Evolutionary conservation across 2,113 vertebrate species (phyloP), one percentile per base, ranked within the genome.

Genomic region (Actenoides lindsayi): DNA sequence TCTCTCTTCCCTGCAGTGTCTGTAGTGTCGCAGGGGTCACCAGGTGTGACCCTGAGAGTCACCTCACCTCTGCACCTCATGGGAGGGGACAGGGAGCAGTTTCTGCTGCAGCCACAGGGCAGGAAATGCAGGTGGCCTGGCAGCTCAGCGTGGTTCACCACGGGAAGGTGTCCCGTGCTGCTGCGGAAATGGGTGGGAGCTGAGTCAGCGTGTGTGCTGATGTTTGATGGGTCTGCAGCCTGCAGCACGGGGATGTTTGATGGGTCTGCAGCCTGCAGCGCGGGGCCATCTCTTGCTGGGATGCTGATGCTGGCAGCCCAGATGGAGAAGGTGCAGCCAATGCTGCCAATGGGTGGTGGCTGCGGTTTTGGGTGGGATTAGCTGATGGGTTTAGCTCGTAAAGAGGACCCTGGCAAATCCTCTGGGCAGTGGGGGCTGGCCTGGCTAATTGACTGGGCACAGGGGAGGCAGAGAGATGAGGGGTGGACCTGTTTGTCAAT

Each of bases 401-500:
- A 62, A 83, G 56, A 70, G 76, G 75, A 90, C 62, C n/a, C 62
- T 59, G 51, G 42, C 60, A 84, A 60, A 92, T 90, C 80, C 39
- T 23, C 0, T 3, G 76, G 44, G 56, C 62, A 1, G 1, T 42
- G n/a, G 12, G 33, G 57, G 68, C 10, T 77, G 63, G 19, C 13
- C 71, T 64, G 69, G 20, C 30, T 67, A 24, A 78, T 30, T n/a
- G 42, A 16, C 16, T 78, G 71, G 57, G 28, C 0, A 1, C 31
- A 13, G 44, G 33, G 19, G 13, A 33, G 79, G 56, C 3, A 25
- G 24, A 1, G 5, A 16, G 30, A 7, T 1, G 9, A 82, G 71
- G 57, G 62, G 21, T 13, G 24, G 50, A 6, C 44, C 41, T 1
- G 0, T 14, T 42, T 0, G 1, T 24, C 39, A 68, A 35, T 2